Conservation (phyloP, 2,797 vertebrate species). For the Schizothorax lantsangensis region DNA sequence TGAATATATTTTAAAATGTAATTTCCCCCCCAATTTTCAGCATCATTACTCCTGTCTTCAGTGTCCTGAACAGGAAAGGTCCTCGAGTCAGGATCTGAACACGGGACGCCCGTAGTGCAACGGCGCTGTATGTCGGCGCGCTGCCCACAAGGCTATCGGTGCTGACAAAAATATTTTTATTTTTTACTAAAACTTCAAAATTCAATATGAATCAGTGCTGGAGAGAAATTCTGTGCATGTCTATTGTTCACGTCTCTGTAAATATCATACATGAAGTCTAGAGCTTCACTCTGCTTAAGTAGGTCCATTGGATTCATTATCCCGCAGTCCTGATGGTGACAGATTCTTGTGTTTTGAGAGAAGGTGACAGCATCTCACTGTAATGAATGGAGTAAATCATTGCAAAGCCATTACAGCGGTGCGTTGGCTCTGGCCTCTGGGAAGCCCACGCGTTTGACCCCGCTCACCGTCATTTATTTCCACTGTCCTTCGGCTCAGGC, state of each 20-base stretch:
- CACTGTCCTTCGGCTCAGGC: conserved; percentile 11
- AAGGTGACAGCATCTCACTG: conserved; percentile 43
- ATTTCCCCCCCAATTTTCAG: neutral
- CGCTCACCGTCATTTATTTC: conserved; percentile 27
- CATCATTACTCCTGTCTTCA: neutral
- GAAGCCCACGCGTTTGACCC: conserved; percentile 25
- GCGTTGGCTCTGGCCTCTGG: neutral
- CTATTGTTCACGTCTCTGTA: neutral
- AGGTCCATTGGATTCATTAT: conserved; percentile 55
- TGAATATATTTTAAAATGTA: neutral
- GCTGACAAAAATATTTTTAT: no score
- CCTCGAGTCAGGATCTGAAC: no score
- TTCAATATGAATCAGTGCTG: neutral
- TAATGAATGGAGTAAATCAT: conserved; percentile 56
- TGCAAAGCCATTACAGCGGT: conserved; percentile 12
- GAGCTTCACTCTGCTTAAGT: neutral
- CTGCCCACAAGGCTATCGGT: no score
- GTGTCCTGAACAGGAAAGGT: neutral
- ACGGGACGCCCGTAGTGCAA: no score
- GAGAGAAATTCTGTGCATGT: neutral
- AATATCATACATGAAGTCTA: neutral
- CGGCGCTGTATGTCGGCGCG: no score
- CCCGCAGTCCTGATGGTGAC: conserved; percentile 25
- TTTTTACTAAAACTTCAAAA: neutral
- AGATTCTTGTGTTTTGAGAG: conserved; percentile 43